These are phyloP conservation scores for Lordiphosa andalusiaca DNA, from an alignment of 2,888 invertebrate species.

Conservation along the genomic window DNA sequence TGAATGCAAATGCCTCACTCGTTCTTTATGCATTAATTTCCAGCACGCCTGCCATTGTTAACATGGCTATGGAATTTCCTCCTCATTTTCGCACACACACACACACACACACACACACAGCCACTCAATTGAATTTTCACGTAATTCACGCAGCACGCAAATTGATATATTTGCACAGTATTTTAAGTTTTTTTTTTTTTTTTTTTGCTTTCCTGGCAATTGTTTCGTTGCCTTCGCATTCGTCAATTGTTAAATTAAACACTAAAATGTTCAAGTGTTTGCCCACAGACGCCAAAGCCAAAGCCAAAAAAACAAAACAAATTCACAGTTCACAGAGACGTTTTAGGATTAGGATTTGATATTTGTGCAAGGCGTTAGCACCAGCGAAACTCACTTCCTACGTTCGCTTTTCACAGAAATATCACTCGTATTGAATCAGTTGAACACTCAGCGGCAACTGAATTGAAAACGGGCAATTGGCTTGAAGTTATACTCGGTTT, in stretches of 20 bases:
- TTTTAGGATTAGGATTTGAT: constrained; percentile 23
- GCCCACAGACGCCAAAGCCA: neutral
- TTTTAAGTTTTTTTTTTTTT: too few species aligned
- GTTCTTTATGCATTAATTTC: constrained; percentile 20
- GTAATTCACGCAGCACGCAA: constrained; percentile 55
- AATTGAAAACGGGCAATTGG: constrained; percentile 67
- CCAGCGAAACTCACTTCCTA: constrained; percentile 55
- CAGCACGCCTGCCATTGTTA: constrained; percentile 20
- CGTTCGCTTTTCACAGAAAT: constrained; percentile 13
- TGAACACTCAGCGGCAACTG: constrained; percentile 76
- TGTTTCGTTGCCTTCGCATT: constrained; percentile 24
- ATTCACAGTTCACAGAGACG: constrained; percentile 23
- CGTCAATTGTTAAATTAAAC: constrained; percentile 49
- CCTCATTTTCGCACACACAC: constrained; percentile 15
- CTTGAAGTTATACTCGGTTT: constrained; percentile 74
- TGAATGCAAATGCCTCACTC: constrained; percentile 15
- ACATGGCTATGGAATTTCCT: constrained; percentile 13
- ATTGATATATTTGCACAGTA: constrained; percentile 53
- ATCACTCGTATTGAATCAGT: constrained; percentile 61
- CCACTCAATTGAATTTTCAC: constrained; percentile 35
- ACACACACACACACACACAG: constrained; percentile 16
- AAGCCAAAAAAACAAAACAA: constrained; percentile 1
- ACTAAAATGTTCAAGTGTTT: constrained; percentile 16
- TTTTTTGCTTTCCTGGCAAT: constrained; percentile 15
- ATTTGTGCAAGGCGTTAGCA: constrained; percentile 30